Evolutionary conservation across 2,797 vertebrate species (phyloP), one percentile per base, ranked within the genome.

Genomic region (Rhinoraja longicauda): DNA sequence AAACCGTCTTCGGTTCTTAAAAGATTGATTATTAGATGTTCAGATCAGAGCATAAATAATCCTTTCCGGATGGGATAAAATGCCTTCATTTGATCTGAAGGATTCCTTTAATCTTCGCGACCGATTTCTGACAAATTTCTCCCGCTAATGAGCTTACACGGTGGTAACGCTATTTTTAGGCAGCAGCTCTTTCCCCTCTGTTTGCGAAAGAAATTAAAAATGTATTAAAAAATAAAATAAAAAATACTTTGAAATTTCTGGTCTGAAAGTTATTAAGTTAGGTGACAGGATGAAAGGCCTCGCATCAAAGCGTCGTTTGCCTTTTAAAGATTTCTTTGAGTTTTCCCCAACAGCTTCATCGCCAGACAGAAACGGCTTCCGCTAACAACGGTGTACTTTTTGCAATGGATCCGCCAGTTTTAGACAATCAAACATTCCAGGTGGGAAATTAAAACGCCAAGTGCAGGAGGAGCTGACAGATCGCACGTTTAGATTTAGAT

Each of bases 241-340:
- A 53, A 53, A 91, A 72, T 73, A 39, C 90, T 91, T 72, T 91
- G 90, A 91, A 91, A 70, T 15, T 73, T 32, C 39, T 39, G 36
- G 39, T 82, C 91, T 91, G 90, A 91, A 91, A 91, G 53, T 72
- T 39, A 73, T 53, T 91, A 26, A 91, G n/a, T n/a, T n/a, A n/a
- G 90, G 70, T 91, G 90, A 15, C 21, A 1, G 91, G 90, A 91
- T 91, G 19, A 91, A 91, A 91, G 90, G 2, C 29, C 67, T 39
- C 36, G 53, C 88, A 73, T 91, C 90, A 72, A 91, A 91, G 90
- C 91, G 67, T 67, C 62, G 17, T 32, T 32, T 32, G 13, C 6
- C 82, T 86, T 86, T 86, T n/a, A 86, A 64, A 86, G 82, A 29
- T 26, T 57, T 82, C 53, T 57, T 6, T 26, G 45, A 32, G 82